These are phyloP conservation scores for Tolmerus cingulatus DNA, from an alignment of 2,888 invertebrate species.

Conservation along the genomic window DNA sequence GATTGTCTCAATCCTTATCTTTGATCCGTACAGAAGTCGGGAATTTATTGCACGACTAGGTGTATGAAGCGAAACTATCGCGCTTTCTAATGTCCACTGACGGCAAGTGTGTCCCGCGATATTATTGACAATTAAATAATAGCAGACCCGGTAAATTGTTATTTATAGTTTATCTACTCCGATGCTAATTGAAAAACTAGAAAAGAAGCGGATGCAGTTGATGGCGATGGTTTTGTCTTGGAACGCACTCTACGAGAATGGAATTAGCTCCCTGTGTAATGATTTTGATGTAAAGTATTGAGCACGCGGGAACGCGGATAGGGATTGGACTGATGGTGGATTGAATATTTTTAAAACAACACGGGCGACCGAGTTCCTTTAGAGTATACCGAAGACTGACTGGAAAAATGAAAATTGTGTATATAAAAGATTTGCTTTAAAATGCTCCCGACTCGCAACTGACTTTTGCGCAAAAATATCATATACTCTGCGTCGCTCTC, in stretches of 20 bases:
- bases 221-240: neutral
- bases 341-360: neutral
- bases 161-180: neutral
- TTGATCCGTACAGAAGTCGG: neutral
- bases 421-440: neutral
- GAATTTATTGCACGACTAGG: neutral
- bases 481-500: slow-evolving; percentile 4
- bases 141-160: neutral
- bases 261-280: neutral
- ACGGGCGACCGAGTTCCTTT: neutral
- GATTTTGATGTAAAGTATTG: neutral
- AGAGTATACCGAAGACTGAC: slow-evolving; percentile 9
- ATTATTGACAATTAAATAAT: neutral
- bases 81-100: neutral
- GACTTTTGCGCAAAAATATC: slow-evolving; percentile 22
- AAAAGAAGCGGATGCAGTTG: neutral
- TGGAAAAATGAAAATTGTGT: neutral
- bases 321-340: slow-evolving; percentile 33
- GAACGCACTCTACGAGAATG: neutral
- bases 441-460: neutral
- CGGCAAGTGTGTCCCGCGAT: neutral
- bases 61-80: neutral
- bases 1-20: neutral
- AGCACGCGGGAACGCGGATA: slow-evolving; percentile 24
- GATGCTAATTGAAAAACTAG: neutral